Evolutionary conservation across 2,888 invertebrate species (phyloP).

Genomic region (Choreutis nemorana): DNA sequence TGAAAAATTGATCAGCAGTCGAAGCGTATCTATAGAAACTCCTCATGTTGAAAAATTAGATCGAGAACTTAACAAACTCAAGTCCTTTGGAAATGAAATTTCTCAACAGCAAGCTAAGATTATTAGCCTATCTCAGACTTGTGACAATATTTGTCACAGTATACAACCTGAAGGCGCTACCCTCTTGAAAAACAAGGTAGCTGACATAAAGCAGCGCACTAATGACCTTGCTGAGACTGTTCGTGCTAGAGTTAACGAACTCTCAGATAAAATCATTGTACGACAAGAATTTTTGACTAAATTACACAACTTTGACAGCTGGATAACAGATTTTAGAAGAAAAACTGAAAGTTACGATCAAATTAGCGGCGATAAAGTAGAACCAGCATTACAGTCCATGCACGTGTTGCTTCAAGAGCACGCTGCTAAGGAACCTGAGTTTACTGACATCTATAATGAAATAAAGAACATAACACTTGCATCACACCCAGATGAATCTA

Average conservation of each 20-base stretch:
- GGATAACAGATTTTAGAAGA: constrained; percentile 77
- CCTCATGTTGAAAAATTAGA: constrained; percentile 80
- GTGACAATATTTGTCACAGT: constrained; percentile 80
- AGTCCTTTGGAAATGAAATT: constrained; percentile 85
- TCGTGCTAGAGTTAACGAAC: constrained; percentile 76
- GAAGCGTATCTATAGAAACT: constrained; percentile 69
- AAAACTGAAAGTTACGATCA: constrained; percentile 82
- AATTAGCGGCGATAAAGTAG: constrained; percentile 82
- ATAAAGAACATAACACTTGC: constrained; percentile 77
- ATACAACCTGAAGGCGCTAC: constrained; percentile 81
- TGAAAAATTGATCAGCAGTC: constrained; percentile 67
- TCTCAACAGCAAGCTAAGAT: constrained; percentile 86
- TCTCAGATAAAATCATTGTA: constrained; percentile 82
- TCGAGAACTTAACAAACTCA: constrained; percentile 76
- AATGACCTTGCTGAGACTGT: constrained; percentile 79
- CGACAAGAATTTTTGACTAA: constrained; percentile 86
- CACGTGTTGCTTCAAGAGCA: constrained; percentile 86
- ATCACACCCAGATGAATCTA: constrained; percentile 78
- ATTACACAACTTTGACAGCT: constrained; percentile 79
- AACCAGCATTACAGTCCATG: constrained; percentile 77
- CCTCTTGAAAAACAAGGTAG: constrained; percentile 74
- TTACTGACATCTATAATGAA: constrained; percentile 82
- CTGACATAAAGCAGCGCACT: constrained; percentile 77
- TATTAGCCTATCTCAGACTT: constrained; percentile 79
- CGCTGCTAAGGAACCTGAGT: constrained; percentile 80